These are phyloP conservation scores for Capitulum mitella DNA, from an alignment of 2,888 invertebrate genomes.

Conservation along the genomic window DNA sequence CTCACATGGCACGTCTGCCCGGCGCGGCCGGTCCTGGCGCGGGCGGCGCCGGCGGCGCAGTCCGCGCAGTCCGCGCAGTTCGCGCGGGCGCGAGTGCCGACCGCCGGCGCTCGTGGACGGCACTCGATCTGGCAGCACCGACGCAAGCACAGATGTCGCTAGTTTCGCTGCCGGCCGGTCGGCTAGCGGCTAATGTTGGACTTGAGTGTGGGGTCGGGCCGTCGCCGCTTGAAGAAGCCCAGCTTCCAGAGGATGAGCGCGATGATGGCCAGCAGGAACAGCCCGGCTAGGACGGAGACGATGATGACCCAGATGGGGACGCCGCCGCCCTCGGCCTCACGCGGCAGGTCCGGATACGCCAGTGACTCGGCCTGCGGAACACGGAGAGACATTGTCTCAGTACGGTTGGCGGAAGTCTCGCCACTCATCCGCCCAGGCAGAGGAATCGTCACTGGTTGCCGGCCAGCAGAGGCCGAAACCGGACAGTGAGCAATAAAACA, in stretches of 20 bases:
- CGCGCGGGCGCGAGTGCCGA: neutral
- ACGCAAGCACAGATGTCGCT: neutral
- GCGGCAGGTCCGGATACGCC: slow-evolving; percentile 37
- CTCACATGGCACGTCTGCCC: too few relatives aligned
- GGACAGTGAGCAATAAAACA: too few relatives aligned
- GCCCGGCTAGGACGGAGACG: slow-evolving; percentile 72
- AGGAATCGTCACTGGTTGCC: too few relatives aligned
- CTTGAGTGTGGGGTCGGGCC: slow-evolving; percentile 34
- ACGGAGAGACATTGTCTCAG: too few relatives aligned
- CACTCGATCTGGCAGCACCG: neutral
- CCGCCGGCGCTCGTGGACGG: neutral
- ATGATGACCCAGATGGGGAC: slow-evolving; percentile 78
- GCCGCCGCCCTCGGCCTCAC: slow-evolving; percentile 62
- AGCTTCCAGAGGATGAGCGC: slow-evolving; percentile 77
- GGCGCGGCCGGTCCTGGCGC: neutral
- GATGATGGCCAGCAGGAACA: slow-evolving; percentile 70
- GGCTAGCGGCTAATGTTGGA: slow-evolving; percentile 13
- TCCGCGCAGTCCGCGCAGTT: neutral
- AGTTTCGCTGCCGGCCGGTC: neutral
- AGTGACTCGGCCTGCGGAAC: slow-evolving; percentile 33
- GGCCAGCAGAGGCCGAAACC: too few relatives aligned
- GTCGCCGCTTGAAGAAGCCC: slow-evolving; percentile 57
- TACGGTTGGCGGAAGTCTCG: too few relatives aligned
- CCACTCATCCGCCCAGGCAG: too few relatives aligned
- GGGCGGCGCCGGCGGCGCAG: neutral